Evolutionary conservation across 1,140 invertebrate genomes (phyloP), one percentile per base, ranked within the genome.

Genomic region (Drosophila sp.): DNA sequence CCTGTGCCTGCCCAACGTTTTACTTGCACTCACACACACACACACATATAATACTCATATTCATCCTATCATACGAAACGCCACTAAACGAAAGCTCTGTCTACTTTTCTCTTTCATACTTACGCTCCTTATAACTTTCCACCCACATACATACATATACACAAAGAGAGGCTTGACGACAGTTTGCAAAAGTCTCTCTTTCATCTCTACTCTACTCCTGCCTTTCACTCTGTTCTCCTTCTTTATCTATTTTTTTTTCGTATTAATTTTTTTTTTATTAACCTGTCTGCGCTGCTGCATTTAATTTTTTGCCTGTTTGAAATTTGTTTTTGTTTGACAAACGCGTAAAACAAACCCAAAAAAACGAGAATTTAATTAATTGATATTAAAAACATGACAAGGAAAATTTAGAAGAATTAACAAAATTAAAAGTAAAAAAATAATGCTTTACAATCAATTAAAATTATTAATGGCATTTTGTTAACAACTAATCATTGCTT

Each of bases 241-340:
- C 16, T 36, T 63, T 32, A 34, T 53, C 46, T 45, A 4, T 53
- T 45, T 54, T 21, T 72, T 40, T 51, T 53, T 40, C 14, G 5
- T 43, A n/a, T n/a, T n/a, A n/a, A n/a, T n/a, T n/a, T n/a, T n/a
- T 64, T n/a, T 48, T 72, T 56, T 43, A 81, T 67, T 82, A 82
- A 82, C 72, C 61, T 50, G 34, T 61, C 38, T 71, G 74, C 63
- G 66, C 76, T 76, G 78, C 64, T 76, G 76, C 69, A 78, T 76
- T 76, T 81, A 51, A 43, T 70, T 69, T 69, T 66, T 66, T 83
- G 83, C 83, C 83, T 83, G 83, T 87, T 87, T 89, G 82, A 87
- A 87, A 87, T 87, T 87, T 87, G 83, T 87, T 87, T 89, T 87
- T 87, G 83, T 87, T 87, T 87, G 70, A 87, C 32, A 50, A 56